Evolutionary conservation across 1,140 invertebrate genomes (phyloP).

Genomic region (Drosophila sp.): DNA sequence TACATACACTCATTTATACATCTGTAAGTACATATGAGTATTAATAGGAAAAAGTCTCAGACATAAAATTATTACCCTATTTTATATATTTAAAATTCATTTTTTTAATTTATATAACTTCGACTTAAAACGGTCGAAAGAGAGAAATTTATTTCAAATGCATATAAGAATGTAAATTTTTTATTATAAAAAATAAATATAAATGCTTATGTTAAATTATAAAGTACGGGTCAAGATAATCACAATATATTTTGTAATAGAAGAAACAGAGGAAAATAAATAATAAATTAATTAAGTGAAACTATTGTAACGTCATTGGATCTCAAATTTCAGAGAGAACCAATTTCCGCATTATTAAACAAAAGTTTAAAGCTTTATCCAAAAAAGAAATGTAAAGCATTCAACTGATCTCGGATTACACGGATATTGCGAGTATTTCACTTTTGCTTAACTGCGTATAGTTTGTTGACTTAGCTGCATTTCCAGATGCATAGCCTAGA

Average conservation of each 20-base stretch:
- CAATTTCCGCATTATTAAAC: constrained; percentile 21
- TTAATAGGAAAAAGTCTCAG: constrained; percentile 20
- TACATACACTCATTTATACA: no score
- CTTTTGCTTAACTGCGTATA: constrained; percentile 51
- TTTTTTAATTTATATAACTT: no score
- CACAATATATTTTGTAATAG: no score
- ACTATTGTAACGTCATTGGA: constrained; percentile 17
- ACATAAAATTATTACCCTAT: no score
- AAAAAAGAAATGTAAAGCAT: constrained; percentile 31
- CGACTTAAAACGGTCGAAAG: no score
- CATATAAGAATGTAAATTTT: no score
- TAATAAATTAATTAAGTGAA: neutral
- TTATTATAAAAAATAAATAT: no score
- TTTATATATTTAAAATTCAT: no score
- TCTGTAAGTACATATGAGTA: neutral
- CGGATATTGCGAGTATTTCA: constrained; percentile 55
- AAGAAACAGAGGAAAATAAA: no score
- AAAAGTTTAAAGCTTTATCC: neutral
- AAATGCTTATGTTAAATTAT: no score
- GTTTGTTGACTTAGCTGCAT: constrained; percentile 68
- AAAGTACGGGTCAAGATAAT: no score
- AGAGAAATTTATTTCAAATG: no score
- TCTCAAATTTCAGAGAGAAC: constrained; percentile 5
- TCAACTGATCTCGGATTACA: constrained; percentile 44
- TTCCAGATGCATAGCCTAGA: constrained; percentile 55